Conservation (phyloP, 1,140 invertebrate species). For the Drosophila triauraria region DNA sequence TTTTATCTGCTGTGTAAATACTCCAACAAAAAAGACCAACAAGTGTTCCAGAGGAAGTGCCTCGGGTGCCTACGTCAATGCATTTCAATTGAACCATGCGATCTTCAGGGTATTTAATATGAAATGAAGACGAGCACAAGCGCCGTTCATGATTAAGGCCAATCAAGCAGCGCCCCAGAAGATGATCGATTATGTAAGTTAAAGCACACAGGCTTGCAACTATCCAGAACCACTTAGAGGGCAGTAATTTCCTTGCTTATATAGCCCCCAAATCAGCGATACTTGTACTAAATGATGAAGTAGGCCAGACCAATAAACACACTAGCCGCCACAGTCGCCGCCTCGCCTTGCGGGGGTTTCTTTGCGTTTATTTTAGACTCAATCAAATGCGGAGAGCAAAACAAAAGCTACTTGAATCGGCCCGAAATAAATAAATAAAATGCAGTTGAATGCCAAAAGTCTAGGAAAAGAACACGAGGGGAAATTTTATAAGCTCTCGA, state of each 20-base stretch:
- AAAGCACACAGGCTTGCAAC: background rate
- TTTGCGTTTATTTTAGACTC: conserved; percentile 47
- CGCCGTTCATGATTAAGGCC: conserved; percentile 19
- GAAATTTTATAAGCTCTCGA: conserved; percentile 17
- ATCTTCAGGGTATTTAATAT: conserved; percentile 12
- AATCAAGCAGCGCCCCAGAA: conserved; percentile 14
- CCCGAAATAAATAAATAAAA: conserved; percentile 45
- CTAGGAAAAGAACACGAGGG: conserved; percentile 15
- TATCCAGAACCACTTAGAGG: conserved; percentile 2
- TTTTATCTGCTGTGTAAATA: conserved; percentile 19
- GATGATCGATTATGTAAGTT: conserved; percentile 35
- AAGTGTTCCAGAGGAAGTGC: conserved; percentile 15
- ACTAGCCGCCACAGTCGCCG: too few species aligned
- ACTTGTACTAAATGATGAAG: conserved; percentile 10
- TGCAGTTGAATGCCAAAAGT: conserved; percentile 44
- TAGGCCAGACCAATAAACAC: conserved; percentile 35
- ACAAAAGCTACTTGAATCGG: conserved; percentile 30
- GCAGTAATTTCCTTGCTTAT: background rate
- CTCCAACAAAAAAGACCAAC: conserved; percentile 19
- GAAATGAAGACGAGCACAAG: conserved; percentile 29
- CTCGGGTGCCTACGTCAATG: conserved; percentile 42
- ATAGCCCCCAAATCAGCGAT: background rate
- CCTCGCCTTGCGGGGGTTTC: conserved; percentile 11
- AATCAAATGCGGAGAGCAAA: conserved; percentile 31
- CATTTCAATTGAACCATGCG: conserved; percentile 50